Conservation (phyloP, 2,888 invertebrate species). For the Crepidodera aurea region DNA sequence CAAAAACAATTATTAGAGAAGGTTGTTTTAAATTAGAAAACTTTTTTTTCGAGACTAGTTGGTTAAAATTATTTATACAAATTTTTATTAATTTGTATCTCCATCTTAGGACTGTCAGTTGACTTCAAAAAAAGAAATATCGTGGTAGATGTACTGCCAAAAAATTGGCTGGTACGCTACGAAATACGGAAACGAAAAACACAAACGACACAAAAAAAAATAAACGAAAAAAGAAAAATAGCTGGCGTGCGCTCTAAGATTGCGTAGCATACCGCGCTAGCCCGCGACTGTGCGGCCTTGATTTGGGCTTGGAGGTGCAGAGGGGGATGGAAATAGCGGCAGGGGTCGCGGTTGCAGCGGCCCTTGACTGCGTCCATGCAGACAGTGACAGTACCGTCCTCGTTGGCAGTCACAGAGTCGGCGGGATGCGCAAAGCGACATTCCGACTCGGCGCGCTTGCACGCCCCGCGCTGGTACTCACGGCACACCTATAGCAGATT, state of each 20-base stretch:
- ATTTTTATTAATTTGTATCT: not conserved
- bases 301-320: slow-evolving; percentile 99
- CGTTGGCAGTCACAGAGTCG: slow-evolving; percentile 94
- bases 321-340: slow-evolving; percentile 99
- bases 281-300: slow-evolving; percentile 96
- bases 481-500: slow-evolving; percentile 88
- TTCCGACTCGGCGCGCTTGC: slow-evolving; percentile 96
- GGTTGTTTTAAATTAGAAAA: not conserved
- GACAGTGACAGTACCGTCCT: slow-evolving; percentile 99
- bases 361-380: slow-evolving; percentile 99
- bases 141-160: not conserved
- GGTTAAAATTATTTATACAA: not conserved
- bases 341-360: slow-evolving; percentile 98
- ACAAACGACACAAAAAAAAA: slow-evolving; percentile 28
- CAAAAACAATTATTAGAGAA: no score
- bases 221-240: slow-evolving; percentile 37
- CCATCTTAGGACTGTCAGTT: slow-evolving; percentile 1
- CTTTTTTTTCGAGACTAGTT: not conserved
- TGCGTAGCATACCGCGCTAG: slow-evolving; percentile 84
- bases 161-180: not conserved
- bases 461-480: slow-evolving; percentile 98
- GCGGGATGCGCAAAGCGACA: slow-evolving; percentile 99
- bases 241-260: slow-evolving; percentile 65
- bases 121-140: not conserved
- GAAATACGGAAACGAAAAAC: slow-evolving; percentile 4